Evolutionary conservation across 2,888 invertebrate genomes (phyloP).

Genomic region (Apodemia hepburni): DNA sequence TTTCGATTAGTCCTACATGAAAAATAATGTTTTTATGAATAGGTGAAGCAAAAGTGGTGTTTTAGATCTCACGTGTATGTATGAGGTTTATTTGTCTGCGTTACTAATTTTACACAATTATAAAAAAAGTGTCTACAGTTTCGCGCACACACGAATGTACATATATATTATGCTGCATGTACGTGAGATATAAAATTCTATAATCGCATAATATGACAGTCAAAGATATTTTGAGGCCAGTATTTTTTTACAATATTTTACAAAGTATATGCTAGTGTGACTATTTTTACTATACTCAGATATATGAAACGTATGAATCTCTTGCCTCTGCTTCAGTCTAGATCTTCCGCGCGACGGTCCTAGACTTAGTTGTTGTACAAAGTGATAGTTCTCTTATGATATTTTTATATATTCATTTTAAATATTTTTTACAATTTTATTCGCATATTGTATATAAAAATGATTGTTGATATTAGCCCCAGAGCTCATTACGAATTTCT

Average conservation of each 20-base stretch:
- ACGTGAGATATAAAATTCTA: conserved; percentile 7
- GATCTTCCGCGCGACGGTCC: conserved; percentile 63
- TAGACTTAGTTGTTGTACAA: conserved; percentile 71
- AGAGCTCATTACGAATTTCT: neutral
- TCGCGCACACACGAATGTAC: neutral
- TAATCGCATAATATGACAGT: conserved; percentile 29
- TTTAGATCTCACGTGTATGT: neutral
- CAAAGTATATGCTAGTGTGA: conserved; percentile 33
- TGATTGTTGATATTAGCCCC: conserved; percentile 46
- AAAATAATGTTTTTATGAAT: neutral
- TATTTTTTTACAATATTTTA: conserved; percentile 37
- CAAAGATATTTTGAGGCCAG: conserved; percentile 31
- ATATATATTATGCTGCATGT: neutral
- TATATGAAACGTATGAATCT: conserved; percentile 20
- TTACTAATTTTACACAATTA: neutral
- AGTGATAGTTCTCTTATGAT: conserved; percentile 79
- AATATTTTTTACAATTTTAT: conserved; percentile 76
- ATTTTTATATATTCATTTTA: conserved; percentile 78
- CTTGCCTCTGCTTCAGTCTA: conserved; percentile 41
- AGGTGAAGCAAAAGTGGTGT: neutral
- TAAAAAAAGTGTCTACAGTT: neutral
- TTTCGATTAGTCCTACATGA: neutral
- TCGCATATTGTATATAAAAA: conserved; percentile 63
- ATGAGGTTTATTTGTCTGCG: neutral
- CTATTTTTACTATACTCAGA: conserved; percentile 32